Evolutionary conservation across 2,888 invertebrate species (phyloP).

Genomic region (Harpagoxenus sublaevis): DNA sequence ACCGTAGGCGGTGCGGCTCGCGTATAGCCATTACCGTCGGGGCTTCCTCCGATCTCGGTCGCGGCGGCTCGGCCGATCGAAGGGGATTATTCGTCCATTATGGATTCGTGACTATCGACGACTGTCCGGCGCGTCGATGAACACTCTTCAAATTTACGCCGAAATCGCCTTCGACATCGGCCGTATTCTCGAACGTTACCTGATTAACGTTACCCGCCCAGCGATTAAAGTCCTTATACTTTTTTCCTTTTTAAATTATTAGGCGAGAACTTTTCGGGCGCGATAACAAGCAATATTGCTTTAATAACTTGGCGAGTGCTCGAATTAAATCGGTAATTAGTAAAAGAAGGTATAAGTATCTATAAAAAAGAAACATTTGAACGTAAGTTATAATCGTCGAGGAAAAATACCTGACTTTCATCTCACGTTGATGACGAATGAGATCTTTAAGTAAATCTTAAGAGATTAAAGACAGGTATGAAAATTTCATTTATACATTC

Average conservation of each 20-base stretch:
- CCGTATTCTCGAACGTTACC: no score
- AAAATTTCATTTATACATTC: not conserved
- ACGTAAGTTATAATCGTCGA: not conserved
- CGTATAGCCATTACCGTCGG: slow-evolving; percentile 67
- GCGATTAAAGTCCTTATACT: not conserved
- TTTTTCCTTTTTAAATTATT: not conserved
- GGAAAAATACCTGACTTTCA: not conserved
- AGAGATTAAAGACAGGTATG: not conserved
- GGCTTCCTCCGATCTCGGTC: slow-evolving; percentile 71
- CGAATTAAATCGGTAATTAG: not conserved
- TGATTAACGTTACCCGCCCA: not conserved
- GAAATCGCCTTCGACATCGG: not conserved
- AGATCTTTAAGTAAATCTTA: not conserved
- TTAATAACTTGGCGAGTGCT: not conserved
- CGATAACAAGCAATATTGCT: not conserved
- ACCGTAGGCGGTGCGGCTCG: slow-evolving; percentile 36
- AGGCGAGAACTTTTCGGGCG: not conserved
- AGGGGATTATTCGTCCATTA: slow-evolving; percentile 70
- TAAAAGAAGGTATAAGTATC: not conserved
- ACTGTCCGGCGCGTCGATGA: slow-evolving; percentile 14
- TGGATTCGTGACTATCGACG: slow-evolving; percentile 43
- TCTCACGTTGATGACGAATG: not conserved
- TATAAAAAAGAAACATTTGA: not conserved
- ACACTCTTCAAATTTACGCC: slow-evolving; percentile 34
- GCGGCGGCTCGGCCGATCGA: slow-evolving; percentile 65